These are phyloP conservation scores for Rhaphigaster nebulosa DNA, from an alignment of 2,888 invertebrate genomes.

Conservation along the genomic window DNA sequence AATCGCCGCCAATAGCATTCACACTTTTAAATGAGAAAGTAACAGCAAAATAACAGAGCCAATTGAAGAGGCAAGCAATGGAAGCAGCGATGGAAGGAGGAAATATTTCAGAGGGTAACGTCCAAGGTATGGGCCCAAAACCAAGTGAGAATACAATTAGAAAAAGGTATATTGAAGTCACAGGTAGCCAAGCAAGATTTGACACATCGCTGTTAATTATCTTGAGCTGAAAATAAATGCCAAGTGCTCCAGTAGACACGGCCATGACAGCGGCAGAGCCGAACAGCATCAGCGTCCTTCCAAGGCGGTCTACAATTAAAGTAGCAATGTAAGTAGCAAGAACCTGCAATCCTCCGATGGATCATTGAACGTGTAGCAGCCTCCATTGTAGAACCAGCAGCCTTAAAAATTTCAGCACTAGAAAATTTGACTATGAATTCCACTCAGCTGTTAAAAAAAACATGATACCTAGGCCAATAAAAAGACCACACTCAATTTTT, in stretches of 20 bases:
- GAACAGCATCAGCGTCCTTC: constrained; percentile 82
- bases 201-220: constrained; percentile 69
- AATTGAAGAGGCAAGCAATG: constrained; percentile 85
- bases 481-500: too few relatives aligned
- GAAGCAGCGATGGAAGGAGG: constrained; percentile 83
- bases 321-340: constrained; percentile 81
- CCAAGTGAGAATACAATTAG: constrained; percentile 82
- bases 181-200: constrained; percentile 77
- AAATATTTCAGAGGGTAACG: constrained; percentile 87
- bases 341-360: constrained; percentile 87
- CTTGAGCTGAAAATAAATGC: constrained; percentile 76
- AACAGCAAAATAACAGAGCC: constrained; percentile 84
- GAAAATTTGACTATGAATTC: constrained; percentile 87
- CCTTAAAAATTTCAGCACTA: constrained; percentile 81
- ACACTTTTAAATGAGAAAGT: constrained; percentile 77
- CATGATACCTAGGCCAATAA: constrained; percentile 86
- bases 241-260: constrained; percentile 78
- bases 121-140: constrained; percentile 90
- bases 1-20: constrained; percentile 71
- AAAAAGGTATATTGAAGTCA: constrained; percentile 81
- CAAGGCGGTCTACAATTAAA: constrained; percentile 83
- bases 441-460: constrained; percentile 90
- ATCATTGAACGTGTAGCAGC: constrained; percentile 79
- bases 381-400: constrained; percentile 75
- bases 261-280: constrained; percentile 80